Percentiles rank a stretch among this genome's conserved stretches.
Evolutionary conservation across 2,888 invertebrate genomes (phyloP).

Genomic region (Drosophila nr. perissopoda): DNA sequence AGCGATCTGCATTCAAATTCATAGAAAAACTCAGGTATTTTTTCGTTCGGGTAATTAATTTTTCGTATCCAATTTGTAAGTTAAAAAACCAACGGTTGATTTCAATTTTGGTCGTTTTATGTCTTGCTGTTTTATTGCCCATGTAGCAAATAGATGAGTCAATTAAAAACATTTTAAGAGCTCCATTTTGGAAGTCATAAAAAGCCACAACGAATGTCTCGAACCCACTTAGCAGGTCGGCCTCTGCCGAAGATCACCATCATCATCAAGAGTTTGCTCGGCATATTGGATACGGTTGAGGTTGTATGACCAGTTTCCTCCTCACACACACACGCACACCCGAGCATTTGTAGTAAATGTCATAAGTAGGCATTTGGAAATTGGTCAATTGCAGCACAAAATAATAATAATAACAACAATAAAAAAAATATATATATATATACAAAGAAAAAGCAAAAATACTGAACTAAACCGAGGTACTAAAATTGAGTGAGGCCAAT

Average conservation of each 20-base stretch:
- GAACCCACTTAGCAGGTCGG: conserved; percentile 12
- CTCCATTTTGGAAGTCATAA: conserved; percentile 41
- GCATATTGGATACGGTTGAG: conserved; percentile 15
- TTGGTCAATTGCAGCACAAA: conserved; percentile 55
- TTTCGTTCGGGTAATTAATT: not conserved
- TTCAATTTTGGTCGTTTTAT: not conserved
- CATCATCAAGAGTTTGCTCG: conserved; percentile 13
- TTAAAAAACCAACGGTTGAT: not conserved
- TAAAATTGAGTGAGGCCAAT: conserved; percentile 28
- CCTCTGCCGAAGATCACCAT: conserved; percentile 36
- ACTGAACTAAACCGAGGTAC: conserved; percentile 12
- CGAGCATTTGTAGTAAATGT: conserved; percentile 42
- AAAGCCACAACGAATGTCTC: conserved; percentile 20
- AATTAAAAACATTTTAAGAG: conserved; percentile 44
- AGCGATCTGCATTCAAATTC: not conserved
- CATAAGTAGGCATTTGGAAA: conserved; percentile 46
- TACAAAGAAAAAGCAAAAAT: not conserved
- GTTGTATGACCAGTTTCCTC: conserved; percentile 42
- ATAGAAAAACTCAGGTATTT: not conserved
- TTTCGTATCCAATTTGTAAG: not conserved
- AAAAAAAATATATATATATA: not conserved
- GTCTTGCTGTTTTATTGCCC: conserved; percentile 24
- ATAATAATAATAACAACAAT: conserved; percentile 25
- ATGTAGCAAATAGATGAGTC: conserved; percentile 36
- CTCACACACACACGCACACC: not conserved